Base-by-base conservation (phyloP, 2,888 invertebrate species). In the Noctua janthe region DNA sequence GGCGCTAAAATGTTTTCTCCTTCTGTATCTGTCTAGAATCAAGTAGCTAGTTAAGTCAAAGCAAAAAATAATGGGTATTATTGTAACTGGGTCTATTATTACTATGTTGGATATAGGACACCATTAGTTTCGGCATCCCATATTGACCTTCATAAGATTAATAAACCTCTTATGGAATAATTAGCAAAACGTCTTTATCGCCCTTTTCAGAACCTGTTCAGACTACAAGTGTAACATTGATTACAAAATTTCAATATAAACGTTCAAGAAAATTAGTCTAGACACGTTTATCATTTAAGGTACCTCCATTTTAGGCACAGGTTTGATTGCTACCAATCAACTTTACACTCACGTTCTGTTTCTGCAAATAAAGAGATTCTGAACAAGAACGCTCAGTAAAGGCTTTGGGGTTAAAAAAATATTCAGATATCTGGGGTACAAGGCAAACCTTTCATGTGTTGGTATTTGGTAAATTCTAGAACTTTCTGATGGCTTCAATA, bases 321-420 rank as follows among this genome's bases (percentile, higher is more conserved):
- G 71, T 80, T 77, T 75, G 54, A 87, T 79, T 77, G 59, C 56
- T 79, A 73, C 69, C 84, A 81, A 86, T 87, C 83, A 79, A 78
- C 70, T 83, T 74, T 64, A 84, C 76, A 56, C 75, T 76, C 78
- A 67, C 79, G 82, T 88, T 84, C 79, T 86, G 76, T 74, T 81
- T 83, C 74, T 76, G 70, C 74, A 86, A 87, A 81, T 86, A 87
- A 83, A 83, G 78, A 87, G 74, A 74, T 75, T 85, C 62, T 64
- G 49, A 77, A 70, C 43, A 56, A 69, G 82, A 81, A 76, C 49
- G 29, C 17, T 77, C 15, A 20, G 62, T 35, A 75, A 76, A 79
- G 62, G 62, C 20, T 71, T 71, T 8, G 20, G 39, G 62, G 15
- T 59, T 49, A 43, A 62, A 54, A 62, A 71, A 64, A 80, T 69